Evolutionary conservation across 2,888 invertebrate genomes (phyloP).

Genomic region (Antitype chi): DNA sequence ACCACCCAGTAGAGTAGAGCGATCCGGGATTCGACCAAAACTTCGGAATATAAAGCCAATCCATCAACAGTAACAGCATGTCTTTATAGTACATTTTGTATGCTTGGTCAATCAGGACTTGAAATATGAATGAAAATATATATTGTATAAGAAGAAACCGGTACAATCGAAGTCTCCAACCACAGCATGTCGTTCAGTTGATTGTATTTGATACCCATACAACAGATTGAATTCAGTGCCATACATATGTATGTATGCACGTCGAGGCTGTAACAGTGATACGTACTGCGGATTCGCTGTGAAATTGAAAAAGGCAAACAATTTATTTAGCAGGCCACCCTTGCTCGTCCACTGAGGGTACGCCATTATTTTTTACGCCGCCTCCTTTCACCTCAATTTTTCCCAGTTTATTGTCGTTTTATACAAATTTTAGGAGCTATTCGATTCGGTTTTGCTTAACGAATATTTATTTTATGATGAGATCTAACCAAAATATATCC

Average conservation of each 20-base stretch:
- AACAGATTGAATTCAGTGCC: slow-evolving; percentile 57
- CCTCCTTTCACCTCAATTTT: slow-evolving; percentile 86
- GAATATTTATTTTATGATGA: slow-evolving; percentile 71
- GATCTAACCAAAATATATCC: slow-evolving; percentile 56
- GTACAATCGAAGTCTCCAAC: slow-evolving; percentile 29
- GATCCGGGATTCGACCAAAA: background rate
- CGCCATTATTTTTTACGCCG: slow-evolving; percentile 87
- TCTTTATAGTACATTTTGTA: background rate
- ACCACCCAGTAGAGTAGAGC: too few species aligned
- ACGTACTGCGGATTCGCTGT: slow-evolving; percentile 67
- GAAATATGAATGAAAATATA: slow-evolving; percentile 8
- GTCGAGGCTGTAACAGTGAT: slow-evolving; percentile 55
- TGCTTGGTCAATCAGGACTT: background rate
- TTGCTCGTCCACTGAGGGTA: slow-evolving; percentile 77
- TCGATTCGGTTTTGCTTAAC: slow-evolving; percentile 73
- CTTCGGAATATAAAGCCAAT: background rate
- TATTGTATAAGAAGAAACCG: slow-evolving; percentile 21
- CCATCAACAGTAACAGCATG: too few species aligned
- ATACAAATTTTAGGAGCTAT: slow-evolving; percentile 83
- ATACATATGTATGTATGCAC: slow-evolving; percentile 57
- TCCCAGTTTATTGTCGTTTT: slow-evolving; percentile 84
- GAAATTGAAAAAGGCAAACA: slow-evolving; percentile 87
- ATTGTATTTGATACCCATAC: slow-evolving; percentile 58
- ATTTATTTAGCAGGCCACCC: slow-evolving; percentile 85
- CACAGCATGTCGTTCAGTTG: slow-evolving; percentile 51